Conservation (phyloP, 2,797 vertebrate species). For the Phaenicophaeus curvirostris region DNA sequence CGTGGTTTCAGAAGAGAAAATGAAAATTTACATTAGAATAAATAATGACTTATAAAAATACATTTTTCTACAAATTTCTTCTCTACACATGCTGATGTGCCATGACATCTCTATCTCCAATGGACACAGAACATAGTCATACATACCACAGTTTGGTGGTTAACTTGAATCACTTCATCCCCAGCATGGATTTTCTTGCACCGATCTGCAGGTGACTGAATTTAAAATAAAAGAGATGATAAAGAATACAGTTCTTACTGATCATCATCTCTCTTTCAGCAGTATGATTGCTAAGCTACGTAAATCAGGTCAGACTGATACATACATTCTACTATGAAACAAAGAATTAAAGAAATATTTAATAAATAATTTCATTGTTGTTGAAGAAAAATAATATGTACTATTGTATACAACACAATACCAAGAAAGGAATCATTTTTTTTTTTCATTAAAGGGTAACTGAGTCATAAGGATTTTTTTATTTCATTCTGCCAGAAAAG, state of each 20-base stretch:
- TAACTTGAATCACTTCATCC: slow-evolving; percentile 99
- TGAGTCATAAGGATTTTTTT: neutral
- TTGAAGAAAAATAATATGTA: neutral
- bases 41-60: slow-evolving; percentile 31
- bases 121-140: slow-evolving; percentile 78
- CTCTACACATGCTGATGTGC: slow-evolving; percentile 45
- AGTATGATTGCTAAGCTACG: slow-evolving; percentile 39
- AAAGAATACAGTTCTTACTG: slow-evolving; percentile 72
- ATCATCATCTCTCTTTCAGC: slow-evolving; percentile 69
- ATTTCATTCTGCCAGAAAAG: neutral
- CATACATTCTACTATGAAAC: slow-evolving; percentile 47
- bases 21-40: slow-evolving; percentile 12
- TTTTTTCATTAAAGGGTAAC: neutral
- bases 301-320: slow-evolving; percentile 44
- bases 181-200: slow-evolving; percentile 99
- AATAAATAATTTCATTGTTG: slow-evolving; percentile 3
- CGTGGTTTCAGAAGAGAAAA: neutral
- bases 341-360: slow-evolving; percentile 43
- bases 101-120: slow-evolving; percentile 67
- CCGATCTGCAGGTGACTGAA: slow-evolving; percentile 95
- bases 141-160: slow-evolving; percentile 98
- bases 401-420: neutral
- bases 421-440: neutral
- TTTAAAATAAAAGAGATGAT: slow-evolving; percentile 80
- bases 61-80: slow-evolving; percentile 49